Percentiles rank a stretch among this genome's conserved stretches.
These are phyloP conservation scores for Danio rerio DNA, from an alignment of 2,113 vertebrate genomes.

Conservation along the genomic window DNA sequence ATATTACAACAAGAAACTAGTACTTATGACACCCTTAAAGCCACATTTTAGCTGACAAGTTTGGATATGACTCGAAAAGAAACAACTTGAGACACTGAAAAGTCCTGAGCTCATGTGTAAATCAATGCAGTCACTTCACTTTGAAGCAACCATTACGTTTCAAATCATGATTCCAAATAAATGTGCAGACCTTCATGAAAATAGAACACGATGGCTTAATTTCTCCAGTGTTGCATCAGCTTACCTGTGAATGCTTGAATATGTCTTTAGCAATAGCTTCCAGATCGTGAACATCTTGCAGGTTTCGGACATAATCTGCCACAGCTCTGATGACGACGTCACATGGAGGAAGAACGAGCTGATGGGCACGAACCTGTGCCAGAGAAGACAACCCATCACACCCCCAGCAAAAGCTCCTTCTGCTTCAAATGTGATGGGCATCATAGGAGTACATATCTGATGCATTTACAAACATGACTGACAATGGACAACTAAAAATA, in stretches of 20 bases:
- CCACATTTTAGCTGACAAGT: too few relatives aligned
- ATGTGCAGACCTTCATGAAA: too few relatives aligned
- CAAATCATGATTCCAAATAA: too few relatives aligned
- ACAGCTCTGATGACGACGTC: slow-evolving; percentile 96
- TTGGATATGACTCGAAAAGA: too few relatives aligned
- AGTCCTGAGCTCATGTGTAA: too few relatives aligned
- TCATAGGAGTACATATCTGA: slow-evolving; percentile 16
- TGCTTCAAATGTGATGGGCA: slow-evolving; percentile 44
- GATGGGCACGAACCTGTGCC: slow-evolving; percentile 91
- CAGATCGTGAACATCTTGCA: slow-evolving; percentile 88
- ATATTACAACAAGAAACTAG: too few relatives aligned
- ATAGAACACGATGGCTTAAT: neutral
- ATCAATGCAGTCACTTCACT: too few relatives aligned
- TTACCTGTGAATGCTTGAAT: slow-evolving; percentile 94
- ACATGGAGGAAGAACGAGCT: slow-evolving; percentile 92
- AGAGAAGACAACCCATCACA: slow-evolving; percentile 43
- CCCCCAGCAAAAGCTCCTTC: slow-evolving; percentile 26
- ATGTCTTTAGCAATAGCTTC: slow-evolving; percentile 93
- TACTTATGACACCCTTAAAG: too few relatives aligned
- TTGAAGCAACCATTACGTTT: too few relatives aligned
- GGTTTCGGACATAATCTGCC: slow-evolving; percentile 90
- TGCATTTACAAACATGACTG: neutral
- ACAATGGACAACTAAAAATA: too few relatives aligned
- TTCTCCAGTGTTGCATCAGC: neutral
- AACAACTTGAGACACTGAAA: too few relatives aligned